Evolutionary conservation across 2,888 invertebrate genomes (phyloP), one percentile per base, ranked within the genome.

Genomic region (Ectropis crepuscularia): DNA sequence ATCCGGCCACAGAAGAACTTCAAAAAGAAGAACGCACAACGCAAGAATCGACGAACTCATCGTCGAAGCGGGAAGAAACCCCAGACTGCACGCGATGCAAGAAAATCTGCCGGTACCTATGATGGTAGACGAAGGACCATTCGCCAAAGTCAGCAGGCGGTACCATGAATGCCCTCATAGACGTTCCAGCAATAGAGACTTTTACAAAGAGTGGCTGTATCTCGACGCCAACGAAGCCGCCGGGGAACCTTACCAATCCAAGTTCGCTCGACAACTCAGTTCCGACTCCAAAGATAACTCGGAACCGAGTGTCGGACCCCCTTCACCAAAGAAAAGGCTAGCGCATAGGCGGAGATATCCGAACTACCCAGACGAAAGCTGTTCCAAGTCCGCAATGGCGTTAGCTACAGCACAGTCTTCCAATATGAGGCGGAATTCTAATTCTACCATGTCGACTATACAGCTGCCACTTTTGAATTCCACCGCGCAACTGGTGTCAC

Each of bases 381-480:
- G 92, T 64, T 91, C 91, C 0, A 92, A 93, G 66, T 93, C 93
- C 0, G 90, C 93, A 0, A 92, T 91, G 77, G 93, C 93, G 0
- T 75, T 93, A 28, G 89, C 92, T 0, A 88, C 89, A 0, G 86
- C 89, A 2, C 92, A 92, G 58, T 85, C 89, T 0, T 91, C 93
- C 5, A 93, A 91, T 37, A 94, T 94, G 88, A 87, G 94, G 64
- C 89, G 94, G 66, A 94, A 94, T 81, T 94, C 93, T 0, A 94
- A 93, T 71, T 95, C 94, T 42, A 94, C 94, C 39, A 94, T 94
- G 94, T 95, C 95, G 0, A 94, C 94, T 0, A 89, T 95, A 66
- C 94, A 95, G 74, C 79, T 95, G 64, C 94, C 94, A 0, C 82
- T 94, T 10, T 72, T 92, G 16, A 92, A 90, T 68, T 93, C 92